Percentiles rank a stretch among this genome's conserved stretches.
Conservation (phyloP, 53 echinoderm and acorn worm genomes). For the Apostichopus leukothele region DNA sequence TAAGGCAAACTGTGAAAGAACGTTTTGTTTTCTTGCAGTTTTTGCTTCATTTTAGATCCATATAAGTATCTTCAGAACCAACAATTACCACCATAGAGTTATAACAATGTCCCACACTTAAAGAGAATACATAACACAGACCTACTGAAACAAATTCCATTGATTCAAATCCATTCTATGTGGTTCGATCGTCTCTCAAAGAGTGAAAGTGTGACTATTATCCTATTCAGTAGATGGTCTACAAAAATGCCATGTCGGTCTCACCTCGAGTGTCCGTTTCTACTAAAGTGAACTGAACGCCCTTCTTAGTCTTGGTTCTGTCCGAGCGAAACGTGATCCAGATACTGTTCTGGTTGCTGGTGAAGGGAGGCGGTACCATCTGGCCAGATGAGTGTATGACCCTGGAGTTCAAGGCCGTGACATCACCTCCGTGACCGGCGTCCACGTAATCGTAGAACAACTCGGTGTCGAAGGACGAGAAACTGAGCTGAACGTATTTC, state of each 20-base stretch:
- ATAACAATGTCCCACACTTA: too few species aligned
- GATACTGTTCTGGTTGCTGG: conserved; percentile 71
- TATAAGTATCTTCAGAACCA: too few species aligned
- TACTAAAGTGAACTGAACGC: conserved; percentile 60
- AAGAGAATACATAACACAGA: too few species aligned
- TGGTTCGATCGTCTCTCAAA: too few species aligned
- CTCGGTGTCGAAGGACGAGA: conserved; percentile 75
- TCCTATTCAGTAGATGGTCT: too few species aligned
- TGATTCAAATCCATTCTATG: too few species aligned
- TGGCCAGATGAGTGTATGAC: conserved; percentile 72
- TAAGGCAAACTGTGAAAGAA: too few species aligned
- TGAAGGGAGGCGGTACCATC: conserved; percentile 68
- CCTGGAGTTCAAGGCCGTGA: conserved; percentile 56
- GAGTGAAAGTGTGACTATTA: too few species aligned
- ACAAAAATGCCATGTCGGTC: not conserved
- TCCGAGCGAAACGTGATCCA: conserved; percentile 86
- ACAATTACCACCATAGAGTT: too few species aligned
- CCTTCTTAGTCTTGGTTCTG: conserved; percentile 78
- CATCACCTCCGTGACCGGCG: conserved; percentile 79
- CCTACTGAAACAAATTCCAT: too few species aligned
- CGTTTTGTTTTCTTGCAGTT: too few species aligned
- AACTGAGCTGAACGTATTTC: conserved; percentile 77
- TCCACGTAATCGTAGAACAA: conserved; percentile 76
- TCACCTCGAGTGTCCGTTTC: conserved; percentile 68
- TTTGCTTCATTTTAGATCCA: too few species aligned